Conservation (phyloP, 1,140 invertebrate genomes). For the roundworm (Caenorhabditis elegans) region DNA sequence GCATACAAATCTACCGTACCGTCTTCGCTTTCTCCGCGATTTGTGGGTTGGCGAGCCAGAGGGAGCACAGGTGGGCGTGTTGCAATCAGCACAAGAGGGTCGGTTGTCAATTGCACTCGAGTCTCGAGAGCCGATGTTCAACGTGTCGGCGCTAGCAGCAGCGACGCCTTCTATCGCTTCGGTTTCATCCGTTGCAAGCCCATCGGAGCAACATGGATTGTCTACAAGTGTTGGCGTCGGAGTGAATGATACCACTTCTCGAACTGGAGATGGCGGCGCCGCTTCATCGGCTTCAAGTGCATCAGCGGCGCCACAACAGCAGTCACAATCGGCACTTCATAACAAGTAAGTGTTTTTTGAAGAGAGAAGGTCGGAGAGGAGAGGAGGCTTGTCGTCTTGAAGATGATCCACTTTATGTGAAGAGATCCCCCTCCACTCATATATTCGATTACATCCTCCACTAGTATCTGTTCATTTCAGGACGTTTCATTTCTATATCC, state of each 20-base stretch:
- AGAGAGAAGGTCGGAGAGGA: conserved; percentile 27
- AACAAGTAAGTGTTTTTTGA: conserved; percentile 32
- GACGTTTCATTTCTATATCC: neutral
- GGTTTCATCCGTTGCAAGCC: conserved; percentile 3
- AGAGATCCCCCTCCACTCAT: conserved; percentile 29
- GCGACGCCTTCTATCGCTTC: conserved; percentile 25
- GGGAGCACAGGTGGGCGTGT: conserved; percentile 16
- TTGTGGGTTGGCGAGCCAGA: conserved; percentile 19
- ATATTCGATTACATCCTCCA: conserved; percentile 30
- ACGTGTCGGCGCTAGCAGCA: conserved; percentile 36
- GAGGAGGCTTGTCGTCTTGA: conserved; percentile 20
- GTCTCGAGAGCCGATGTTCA: conserved; percentile 41
- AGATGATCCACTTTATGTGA: conserved; percentile 31
- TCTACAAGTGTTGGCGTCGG: conserved; percentile 1
- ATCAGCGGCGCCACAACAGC: conserved; percentile 24
- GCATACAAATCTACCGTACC: neutral
- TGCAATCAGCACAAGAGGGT: conserved; percentile 27
- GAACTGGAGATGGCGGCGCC: conserved; percentile 21
- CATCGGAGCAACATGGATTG: conserved; percentile 27
- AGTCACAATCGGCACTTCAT: conserved; percentile 32
- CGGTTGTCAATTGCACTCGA: conserved; percentile 43
- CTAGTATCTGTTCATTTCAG: conserved; percentile 29
- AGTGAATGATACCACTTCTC: conserved; percentile 23
- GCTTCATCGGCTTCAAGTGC: conserved; percentile 28
- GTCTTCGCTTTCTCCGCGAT: neutral